Evolutionary conservation across 2,888 invertebrate species (phyloP), one percentile per base, ranked within the genome.

Genomic region (Epinotia nisella): DNA sequence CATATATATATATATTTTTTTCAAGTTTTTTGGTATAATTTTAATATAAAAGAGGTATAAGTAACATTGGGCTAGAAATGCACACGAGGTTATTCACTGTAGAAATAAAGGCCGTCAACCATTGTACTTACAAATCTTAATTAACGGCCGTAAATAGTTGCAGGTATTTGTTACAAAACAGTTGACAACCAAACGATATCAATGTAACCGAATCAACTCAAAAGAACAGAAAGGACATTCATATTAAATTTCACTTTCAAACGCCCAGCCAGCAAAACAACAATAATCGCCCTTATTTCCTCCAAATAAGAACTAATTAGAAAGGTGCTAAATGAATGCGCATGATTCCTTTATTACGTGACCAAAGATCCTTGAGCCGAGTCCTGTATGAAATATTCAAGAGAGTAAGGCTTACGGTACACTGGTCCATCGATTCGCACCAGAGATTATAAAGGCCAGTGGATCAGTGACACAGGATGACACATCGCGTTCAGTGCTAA

Each of bases 361-460:
- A 21, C 61, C 45, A 61, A 61, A 45, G 2, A 60, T 61, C 3
- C n/a, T 61, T 61, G 71, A 29, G 15, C 71, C n/a, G 9, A n/a
- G 1, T 2, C 1, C 29, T 55, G 55, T 24, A 39, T n/a, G 11
- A 35, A 11, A 45, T 49, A 35, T 5, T 21, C 5, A 35, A 39
- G 7, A 21, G 45, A n/a, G 0, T 29, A n/a, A 35, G 15, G 3
- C 5, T 62, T 29, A 13, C 9, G 9, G 1, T 67, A 45, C 39
- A 11, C 45, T 67, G 61, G 72, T 56, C 2, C 11, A 4, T 41
- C 53, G 73, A 62, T 74, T 80, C 81, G 83, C 80, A 72, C 75
- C 77, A 76, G 45, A 77, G 81, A 75, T 62, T 77, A 83, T 80
- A 74, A 78, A 84, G 85, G 86, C 77, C 82, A 76, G 71, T 76